Evolutionary conservation across 2,888 invertebrate species (phyloP).

Genomic region (Ctena decussata): DNA sequence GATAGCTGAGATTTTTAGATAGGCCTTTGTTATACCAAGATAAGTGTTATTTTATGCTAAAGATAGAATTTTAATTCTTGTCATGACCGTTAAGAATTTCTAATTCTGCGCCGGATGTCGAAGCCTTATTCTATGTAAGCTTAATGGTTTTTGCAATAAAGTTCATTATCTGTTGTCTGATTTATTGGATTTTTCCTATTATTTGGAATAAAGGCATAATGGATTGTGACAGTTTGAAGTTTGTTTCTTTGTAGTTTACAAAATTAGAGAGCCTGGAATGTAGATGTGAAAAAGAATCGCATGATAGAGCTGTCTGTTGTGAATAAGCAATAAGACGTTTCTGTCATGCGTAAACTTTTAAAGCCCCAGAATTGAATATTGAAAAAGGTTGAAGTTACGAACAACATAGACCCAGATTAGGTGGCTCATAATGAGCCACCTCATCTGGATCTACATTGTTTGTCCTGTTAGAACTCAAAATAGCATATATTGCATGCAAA

Average conservation of each 20-base stretch:
- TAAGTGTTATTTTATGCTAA: conserved; percentile 70
- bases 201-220: conserved; percentile 43
- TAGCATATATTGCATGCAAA: too few species aligned
- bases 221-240: conserved; percentile 54
- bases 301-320: background rate
- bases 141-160: conserved; percentile 50
- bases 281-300: background rate
- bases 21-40: conserved; percentile 18
- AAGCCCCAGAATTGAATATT: too few species aligned
- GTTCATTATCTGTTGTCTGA: conserved; percentile 41
- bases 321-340: background rate
- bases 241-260: conserved; percentile 34
- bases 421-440: too few species aligned
- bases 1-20: background rate
- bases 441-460: too few species aligned
- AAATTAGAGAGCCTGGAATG: background rate
- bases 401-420: too few species aligned
- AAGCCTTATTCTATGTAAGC: conserved; percentile 56
- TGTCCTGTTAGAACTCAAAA: too few species aligned
- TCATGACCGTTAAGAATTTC: conserved; percentile 60
- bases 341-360: too few species aligned
- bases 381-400: too few species aligned
- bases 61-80: conserved; percentile 66
- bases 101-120: conserved; percentile 44
- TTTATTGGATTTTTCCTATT: conserved; percentile 47